These are phyloP conservation scores for Mellilla xanthometata DNA, from an alignment of 2,888 invertebrate genomes.

Conservation along the genomic window DNA sequence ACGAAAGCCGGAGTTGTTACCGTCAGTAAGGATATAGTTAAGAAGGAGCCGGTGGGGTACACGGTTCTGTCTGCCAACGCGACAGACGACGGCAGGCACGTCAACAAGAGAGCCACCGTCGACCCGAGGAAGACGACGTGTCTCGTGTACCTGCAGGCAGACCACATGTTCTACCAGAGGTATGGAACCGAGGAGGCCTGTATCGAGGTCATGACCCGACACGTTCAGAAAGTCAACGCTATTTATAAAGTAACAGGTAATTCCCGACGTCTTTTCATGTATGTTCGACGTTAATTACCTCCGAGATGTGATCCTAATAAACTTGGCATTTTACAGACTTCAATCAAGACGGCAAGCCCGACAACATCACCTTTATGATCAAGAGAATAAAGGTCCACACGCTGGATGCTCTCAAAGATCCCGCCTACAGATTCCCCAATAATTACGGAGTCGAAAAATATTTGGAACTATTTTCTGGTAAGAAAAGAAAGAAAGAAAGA, in stretches of 20 bases:
- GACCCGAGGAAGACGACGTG: conserved; percentile 96
- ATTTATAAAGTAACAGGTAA: conserved; percentile 93
- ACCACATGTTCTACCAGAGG: conserved; percentile 97
- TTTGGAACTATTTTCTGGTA: conserved; percentile 97
- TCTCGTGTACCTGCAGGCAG: conserved; percentile 97
- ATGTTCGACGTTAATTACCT: conserved; percentile 4
- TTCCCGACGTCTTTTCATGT: conserved; percentile 30
- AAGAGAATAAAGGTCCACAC: conserved; percentile 97
- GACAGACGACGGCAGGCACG: conserved; percentile 82
- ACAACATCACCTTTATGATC: conserved; percentile 97
- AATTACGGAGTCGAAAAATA: conserved; percentile 99
- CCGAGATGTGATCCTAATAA: conserved; percentile 15
- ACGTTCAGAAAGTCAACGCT: conserved; percentile 96
- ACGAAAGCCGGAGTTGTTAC: conserved; percentile 85
- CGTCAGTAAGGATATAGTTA: conserved; percentile 84
- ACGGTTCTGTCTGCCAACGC: conserved; percentile 71
- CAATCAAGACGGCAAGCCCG: conserved; percentile 94
- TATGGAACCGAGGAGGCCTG: conserved; percentile 97
- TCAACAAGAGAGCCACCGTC: conserved; percentile 86
- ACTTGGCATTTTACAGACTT: conserved; percentile 85
- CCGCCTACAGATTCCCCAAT: conserved; percentile 93
- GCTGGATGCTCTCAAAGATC: conserved; percentile 91
- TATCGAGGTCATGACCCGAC: conserved; percentile 96
- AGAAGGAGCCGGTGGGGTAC: conserved; percentile 80
- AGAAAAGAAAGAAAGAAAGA: conserved; percentile 11